Conservation (phyloP, 2,113 vertebrate species). For the Rhegmatorhina hoffmannsi region DNA sequence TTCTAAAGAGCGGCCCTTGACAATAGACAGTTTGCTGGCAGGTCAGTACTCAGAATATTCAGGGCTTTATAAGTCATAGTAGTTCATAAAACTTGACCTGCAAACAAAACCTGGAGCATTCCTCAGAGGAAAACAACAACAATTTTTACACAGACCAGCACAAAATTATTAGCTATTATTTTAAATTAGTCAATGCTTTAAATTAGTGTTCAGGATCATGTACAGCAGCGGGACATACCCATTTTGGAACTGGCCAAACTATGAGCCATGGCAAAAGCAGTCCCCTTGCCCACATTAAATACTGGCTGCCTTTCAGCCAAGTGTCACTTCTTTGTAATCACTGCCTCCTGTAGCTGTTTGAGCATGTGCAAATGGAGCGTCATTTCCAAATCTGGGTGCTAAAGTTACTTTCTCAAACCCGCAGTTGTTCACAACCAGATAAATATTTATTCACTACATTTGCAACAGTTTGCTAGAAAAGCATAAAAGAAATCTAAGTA, state of each 20-base stretch:
- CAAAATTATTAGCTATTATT: not conserved
- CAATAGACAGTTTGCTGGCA: not conserved
- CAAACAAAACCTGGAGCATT: not conserved
- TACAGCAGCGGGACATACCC: not conserved
- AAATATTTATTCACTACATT: constrained; percentile 66
- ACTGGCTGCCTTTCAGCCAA: not conserved
- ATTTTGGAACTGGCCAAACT: not conserved
- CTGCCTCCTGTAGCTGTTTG: not conserved
- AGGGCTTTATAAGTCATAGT: not conserved
- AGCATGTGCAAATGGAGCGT: not conserved
- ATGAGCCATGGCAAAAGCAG: not conserved
- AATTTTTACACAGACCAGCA: not conserved
- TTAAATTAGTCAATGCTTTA: not conserved
- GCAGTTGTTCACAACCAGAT: not conserved
- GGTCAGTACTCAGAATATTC: not conserved
- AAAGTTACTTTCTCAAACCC: not conserved
- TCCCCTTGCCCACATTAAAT: not conserved
- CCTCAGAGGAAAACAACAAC: not conserved
- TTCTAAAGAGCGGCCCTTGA: not conserved
- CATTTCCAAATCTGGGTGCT: not conserved
- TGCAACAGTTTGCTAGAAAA: constrained; percentile 63
- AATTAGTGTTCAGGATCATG: not conserved
- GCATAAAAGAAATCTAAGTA: constrained; percentile 36
- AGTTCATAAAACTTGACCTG: not conserved
- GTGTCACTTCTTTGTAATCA: not conserved